Conservation (phyloP, 1,140 invertebrate species). For the Patella vulgata region DNA sequence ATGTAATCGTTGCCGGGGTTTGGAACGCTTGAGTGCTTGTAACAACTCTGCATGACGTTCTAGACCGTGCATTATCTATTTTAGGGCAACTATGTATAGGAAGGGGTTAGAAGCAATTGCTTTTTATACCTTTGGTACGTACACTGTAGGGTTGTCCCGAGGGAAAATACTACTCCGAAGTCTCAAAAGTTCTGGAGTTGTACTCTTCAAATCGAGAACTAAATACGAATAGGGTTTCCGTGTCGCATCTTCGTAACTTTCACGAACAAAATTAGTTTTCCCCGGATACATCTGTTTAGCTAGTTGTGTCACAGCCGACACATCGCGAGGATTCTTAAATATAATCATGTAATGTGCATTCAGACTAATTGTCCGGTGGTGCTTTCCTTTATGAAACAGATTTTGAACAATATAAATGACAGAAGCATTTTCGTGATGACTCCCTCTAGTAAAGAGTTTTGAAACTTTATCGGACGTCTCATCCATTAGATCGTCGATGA, state of each 20-base stretch:
- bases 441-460: constrained; percentile 24
- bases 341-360: constrained; percentile 34
- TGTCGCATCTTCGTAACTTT: constrained; percentile 22
- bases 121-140: constrained; percentile 10
- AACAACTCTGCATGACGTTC: background rate
- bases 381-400: constrained; percentile 28
- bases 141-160: background rate
- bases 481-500: constrained; percentile 30
- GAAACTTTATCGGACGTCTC: constrained; percentile 14
- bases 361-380: constrained; percentile 32
- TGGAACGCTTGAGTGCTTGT: background rate
- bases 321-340: constrained; percentile 29
- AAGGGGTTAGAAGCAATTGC: too few species aligned
- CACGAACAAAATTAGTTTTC: constrained; percentile 12
- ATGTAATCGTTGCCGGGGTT: background rate
- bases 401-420: constrained; percentile 29
- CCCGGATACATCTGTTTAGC: constrained; percentile 24
- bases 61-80: background rate
- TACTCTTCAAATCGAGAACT: constrained; percentile 25
- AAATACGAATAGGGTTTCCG: constrained; percentile 23
- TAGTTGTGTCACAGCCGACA: background rate
- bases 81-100: too few species aligned
- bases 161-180: constrained; percentile 20
- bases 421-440: constrained; percentile 21
- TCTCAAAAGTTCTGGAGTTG: constrained; percentile 13